Percentiles rank a stretch among this genome's conserved stretches.
Evolutionary conservation across 2,888 invertebrate genomes (phyloP).

Genomic region (Ornithoptera priamus): DNA sequence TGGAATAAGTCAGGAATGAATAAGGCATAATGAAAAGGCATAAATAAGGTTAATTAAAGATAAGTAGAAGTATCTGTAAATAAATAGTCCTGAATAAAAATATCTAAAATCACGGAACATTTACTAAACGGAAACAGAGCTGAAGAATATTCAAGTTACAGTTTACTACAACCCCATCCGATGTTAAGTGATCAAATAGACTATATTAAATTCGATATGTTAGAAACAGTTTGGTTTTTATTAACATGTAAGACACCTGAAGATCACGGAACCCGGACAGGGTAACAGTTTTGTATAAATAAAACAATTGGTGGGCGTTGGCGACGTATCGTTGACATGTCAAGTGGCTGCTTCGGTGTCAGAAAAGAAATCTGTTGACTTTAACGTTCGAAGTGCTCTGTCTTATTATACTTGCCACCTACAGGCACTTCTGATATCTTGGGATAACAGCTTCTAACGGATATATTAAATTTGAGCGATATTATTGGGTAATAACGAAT

Average conservation of each 20-base stretch:
- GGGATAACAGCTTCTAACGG: slow-evolving; percentile 8
- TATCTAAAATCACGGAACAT: too few species aligned
- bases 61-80: too few species aligned
- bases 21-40: too few species aligned
- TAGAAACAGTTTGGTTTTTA: too few species aligned
- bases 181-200: too few species aligned
- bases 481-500: neutral
- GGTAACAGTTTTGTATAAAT: slow-evolving; percentile 1
- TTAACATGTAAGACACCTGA: neutral
- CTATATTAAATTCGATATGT: too few species aligned
- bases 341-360: slow-evolving; percentile 38
- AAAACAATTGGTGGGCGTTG: slow-evolving; percentile 26
- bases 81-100: too few species aligned
- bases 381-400: slow-evolving; percentile 30
- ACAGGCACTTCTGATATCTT: slow-evolving; percentile 27
- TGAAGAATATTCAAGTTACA: too few species aligned
- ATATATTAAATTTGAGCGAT: neutral
- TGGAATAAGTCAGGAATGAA: too few species aligned
- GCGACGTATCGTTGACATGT: slow-evolving; percentile 43
- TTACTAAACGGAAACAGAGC: too few species aligned
- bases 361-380: slow-evolving; percentile 33
- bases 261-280: slow-evolving; percentile 7
- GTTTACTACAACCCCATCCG: too few species aligned
- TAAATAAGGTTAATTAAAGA: too few species aligned
- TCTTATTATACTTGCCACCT: slow-evolving; percentile 37